A percentile compares a stretch with the other conserved stretches of the same genome.
These are phyloP conservation scores for Coracopsis vasa DNA, from an alignment of 2,113 vertebrate species.

Conservation along the genomic window DNA sequence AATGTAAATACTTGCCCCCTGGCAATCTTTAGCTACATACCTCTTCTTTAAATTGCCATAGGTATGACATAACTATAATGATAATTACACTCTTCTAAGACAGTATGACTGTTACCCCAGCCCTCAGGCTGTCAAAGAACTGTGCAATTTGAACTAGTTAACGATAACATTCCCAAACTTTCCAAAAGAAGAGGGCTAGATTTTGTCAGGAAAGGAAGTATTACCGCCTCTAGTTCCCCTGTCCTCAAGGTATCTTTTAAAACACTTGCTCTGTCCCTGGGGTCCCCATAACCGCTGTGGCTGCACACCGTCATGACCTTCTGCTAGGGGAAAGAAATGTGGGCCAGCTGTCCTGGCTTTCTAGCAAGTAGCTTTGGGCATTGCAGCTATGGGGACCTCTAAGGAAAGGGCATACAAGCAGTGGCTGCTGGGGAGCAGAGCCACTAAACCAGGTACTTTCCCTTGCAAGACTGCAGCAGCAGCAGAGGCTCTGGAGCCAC, in stretches of 20 bases:
- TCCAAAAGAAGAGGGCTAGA: background rate
- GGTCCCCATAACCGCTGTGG: background rate
- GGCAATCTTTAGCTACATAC: background rate
- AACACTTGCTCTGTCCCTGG: background rate
- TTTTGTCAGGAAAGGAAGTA: background rate
- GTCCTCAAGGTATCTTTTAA: background rate
- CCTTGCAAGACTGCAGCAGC: background rate
- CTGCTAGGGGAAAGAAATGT: accelerated
- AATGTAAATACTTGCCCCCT: background rate
- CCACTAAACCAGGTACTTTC: background rate
- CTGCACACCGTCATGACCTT: background rate
- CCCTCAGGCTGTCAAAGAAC: background rate
- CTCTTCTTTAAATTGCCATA: background rate
- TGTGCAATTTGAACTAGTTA: background rate
- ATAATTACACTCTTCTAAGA: background rate
- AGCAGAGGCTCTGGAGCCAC: background rate
- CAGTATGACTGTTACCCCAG: background rate
- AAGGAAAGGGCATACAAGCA: background rate
- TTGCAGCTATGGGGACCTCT: accelerated
- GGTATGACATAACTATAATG: background rate
- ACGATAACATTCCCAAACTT: background rate
- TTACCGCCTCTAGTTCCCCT: background rate
- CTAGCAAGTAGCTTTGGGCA: background rate
- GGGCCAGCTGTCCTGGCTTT: background rate
- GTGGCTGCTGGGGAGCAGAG: background rate